These are phyloP conservation scores for Cheilosia scutellata DNA, from an alignment of 2,888 invertebrate genomes.

Conservation along the genomic window DNA sequence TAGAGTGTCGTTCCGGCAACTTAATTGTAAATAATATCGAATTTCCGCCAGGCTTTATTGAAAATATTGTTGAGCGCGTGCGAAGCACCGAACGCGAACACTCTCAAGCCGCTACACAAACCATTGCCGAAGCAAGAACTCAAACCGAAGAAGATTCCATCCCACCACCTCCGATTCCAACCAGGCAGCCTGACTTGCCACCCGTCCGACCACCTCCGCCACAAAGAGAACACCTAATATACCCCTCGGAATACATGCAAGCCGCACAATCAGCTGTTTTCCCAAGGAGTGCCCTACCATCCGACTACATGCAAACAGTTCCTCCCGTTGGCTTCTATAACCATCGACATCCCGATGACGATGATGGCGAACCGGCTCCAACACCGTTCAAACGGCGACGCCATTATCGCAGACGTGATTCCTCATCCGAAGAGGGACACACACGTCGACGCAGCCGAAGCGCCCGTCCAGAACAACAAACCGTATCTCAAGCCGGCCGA, in stretches of 20 bases:
- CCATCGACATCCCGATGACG: constrained; percentile 82
- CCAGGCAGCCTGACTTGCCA: constrained; percentile 63
- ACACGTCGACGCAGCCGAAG: constrained; percentile 83
- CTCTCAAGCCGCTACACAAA: constrained; percentile 72
- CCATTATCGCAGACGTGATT: constrained; percentile 85
- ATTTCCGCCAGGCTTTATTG: constrained; percentile 88
- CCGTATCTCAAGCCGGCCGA: constrained; percentile 88
- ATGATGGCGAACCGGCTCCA: constrained; percentile 83
- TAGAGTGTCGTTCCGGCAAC: constrained; percentile 89
- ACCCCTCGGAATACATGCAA: constrained; percentile 39
- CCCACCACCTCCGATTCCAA: constrained; percentile 77
- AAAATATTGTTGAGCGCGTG: constrained; percentile 87
- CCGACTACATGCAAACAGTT: constrained; percentile 85
- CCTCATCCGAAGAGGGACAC: constrained; percentile 85
- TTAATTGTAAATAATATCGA: constrained; percentile 88
- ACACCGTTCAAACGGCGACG: constrained; percentile 85
- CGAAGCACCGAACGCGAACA: constrained; percentile 78
- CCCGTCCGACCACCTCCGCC: constrained; percentile 66
- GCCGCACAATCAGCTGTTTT: constrained; percentile 18
- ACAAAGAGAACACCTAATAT: constrained; percentile 34
- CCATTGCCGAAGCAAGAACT: constrained; percentile 81
- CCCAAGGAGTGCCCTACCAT: constrained; percentile 83
- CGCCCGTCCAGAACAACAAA: constrained; percentile 86
- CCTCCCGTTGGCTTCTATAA: constrained; percentile 85
- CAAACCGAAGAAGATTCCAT: constrained; percentile 75